These are phyloP conservation scores for Amazona vittata DNA, from an alignment of 2,113 vertebrate genomes.

Conservation along the genomic window DNA sequence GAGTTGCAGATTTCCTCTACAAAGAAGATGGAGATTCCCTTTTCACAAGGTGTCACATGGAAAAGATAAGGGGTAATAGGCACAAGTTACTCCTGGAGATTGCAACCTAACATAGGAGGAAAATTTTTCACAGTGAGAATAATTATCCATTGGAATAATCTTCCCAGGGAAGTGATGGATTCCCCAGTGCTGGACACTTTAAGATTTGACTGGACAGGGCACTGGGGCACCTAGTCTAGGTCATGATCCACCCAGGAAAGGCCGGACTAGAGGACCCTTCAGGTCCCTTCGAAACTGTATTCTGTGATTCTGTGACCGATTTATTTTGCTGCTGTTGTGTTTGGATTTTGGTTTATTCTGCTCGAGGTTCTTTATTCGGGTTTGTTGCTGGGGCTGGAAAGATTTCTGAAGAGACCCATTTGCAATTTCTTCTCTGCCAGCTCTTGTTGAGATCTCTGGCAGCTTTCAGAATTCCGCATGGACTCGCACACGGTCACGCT, in stretches of 20 bases:
- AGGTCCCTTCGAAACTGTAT: background rate
- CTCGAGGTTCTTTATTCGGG: background rate
- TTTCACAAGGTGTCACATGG: background rate
- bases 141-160: background rate
- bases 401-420: background rate
- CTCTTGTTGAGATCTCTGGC: no score
- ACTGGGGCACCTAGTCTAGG: background rate
- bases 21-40: background rate
- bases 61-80: background rate
- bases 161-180: background rate
- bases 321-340: background rate
- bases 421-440: no score
- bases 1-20: background rate
- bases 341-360: background rate
- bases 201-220: background rate
- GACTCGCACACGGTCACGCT: fast-evolving
- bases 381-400: no score
- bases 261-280: background rate
- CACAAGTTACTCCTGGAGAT: background rate
- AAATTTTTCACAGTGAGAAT: background rate
- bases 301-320: background rate
- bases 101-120: background rate
- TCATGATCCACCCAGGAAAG: background rate
- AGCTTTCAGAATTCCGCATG: fast-evolving
- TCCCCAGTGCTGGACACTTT: background rate